phyloP scores from a whole-genome alignment of 2,888 invertebrate genomes.

The Phrixothrix hirtus region DNA sequence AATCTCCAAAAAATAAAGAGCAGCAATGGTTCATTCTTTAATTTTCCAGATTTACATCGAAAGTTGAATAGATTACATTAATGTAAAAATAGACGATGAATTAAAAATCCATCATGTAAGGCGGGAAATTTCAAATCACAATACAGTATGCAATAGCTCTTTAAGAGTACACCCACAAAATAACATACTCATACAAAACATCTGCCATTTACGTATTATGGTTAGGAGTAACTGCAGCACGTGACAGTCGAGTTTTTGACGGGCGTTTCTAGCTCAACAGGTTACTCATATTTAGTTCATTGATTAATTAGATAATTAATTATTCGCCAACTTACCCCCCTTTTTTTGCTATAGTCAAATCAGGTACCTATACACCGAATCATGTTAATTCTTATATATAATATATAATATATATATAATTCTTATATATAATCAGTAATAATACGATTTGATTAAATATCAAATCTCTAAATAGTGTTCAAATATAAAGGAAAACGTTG shows the following conservation, averaged over 20 bases:
- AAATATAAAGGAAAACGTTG: no score
- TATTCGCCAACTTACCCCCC: no score
- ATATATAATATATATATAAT: no score
- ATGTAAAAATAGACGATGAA: not conserved
- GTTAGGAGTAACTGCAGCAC: slow-evolving; percentile 23
- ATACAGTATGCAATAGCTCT: slow-evolving; percentile 24
- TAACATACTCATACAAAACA: slow-evolving; percentile 15
- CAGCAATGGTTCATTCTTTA: not conserved
- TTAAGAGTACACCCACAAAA: slow-evolving; percentile 15
- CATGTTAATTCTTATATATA: no score
- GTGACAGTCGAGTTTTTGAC: slow-evolving; percentile 19
- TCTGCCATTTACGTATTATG: slow-evolving; percentile 25
- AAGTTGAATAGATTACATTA: not conserved
- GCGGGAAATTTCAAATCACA: slow-evolving; percentile 16
- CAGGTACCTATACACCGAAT: no score
- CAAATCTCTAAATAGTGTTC: no score
- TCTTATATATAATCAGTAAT: no score
- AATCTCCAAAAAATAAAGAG: not conserved
- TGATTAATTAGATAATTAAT: no score
- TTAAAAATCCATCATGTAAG: not conserved
- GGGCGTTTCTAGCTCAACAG: slow-evolving; percentile 20
- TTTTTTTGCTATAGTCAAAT: no score
- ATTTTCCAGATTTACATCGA: not conserved
- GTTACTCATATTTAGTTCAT: slow-evolving; percentile 7
- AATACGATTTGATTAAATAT: no score